Evolutionary conservation across 2,797 vertebrate species (phyloP), one percentile per base, ranked within the genome.

Genomic region (Poecilia picta): DNA sequence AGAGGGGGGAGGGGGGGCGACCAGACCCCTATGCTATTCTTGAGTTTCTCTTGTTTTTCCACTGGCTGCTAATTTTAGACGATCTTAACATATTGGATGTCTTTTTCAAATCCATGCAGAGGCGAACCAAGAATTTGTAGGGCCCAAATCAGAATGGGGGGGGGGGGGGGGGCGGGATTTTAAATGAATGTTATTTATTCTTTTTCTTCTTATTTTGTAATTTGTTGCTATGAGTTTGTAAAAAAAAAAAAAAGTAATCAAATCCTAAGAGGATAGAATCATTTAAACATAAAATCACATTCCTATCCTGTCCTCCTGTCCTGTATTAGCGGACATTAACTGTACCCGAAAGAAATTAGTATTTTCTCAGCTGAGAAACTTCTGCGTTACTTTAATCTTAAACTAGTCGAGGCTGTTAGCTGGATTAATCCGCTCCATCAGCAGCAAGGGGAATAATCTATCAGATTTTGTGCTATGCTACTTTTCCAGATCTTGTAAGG

Each of bases 41-140:
- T 23, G 36, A 18, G 62, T 39, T 75, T 57, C 75, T 74, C 75
- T n/a, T 79, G 57, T 73, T 80, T 74, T 66, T 80, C 73, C 73
- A 51, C 71, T 23, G 78, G 70, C 68, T 82, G 72, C 23, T 45
- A 2, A 78, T 73, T 85, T 72, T 77, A 13, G 43, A 5, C 66
- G 12, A 25, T 11, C 39, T 25, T 1, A 36, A 3, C 18, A 16
- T 3, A 16, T 41, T 41, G 10, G 23, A 43, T 25, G 64, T 25
- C 33, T 41, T 66, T 66, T 36, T 20, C 36, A 39, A 39, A 66
- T 11, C 64, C 36, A 6, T 2, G 39, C 66, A 70, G 23, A 70
- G 23, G 66, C 39, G 13, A 41, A 10, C 36, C 23, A 7, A 70
- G 20, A 13, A 13, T 45, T 46, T 28, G 4, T 28, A 71, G 25